phyloP scores from a whole-genome alignment of 2,797 vertebrate species.

The Pogoniulus pusillus region DNA sequence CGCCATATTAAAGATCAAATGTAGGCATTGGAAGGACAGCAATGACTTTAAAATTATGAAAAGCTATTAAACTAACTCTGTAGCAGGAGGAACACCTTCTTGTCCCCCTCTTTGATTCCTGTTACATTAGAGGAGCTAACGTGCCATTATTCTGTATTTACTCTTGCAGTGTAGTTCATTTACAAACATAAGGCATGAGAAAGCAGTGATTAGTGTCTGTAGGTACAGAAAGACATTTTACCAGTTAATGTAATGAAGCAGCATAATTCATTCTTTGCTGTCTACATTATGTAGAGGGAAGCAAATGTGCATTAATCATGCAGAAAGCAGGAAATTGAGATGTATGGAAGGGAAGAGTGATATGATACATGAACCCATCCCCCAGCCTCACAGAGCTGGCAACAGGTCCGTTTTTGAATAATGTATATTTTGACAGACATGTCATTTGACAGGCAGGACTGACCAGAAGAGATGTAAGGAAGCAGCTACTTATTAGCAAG shows the following conservation, averaged over 20 bases:
- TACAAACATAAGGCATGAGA: constrained; percentile 52
- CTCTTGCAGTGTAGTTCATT: constrained; percentile 54
- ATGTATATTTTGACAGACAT: constrained; percentile 45
- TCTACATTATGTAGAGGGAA: constrained; percentile 58
- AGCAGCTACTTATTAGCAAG: constrained; percentile 37
- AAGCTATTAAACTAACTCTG: constrained; percentile 46
- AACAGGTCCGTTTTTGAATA: constrained; percentile 57
- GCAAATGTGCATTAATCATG: constrained; percentile 66
- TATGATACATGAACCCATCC: constrained; percentile 49
- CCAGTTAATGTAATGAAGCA: constrained; percentile 69
- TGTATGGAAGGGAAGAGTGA: constrained; percentile 65
- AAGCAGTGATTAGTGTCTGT: constrained; percentile 36
- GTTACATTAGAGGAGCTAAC: constrained; percentile 28
- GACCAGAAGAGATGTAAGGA: constrained; percentile 45
- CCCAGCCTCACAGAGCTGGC: constrained; percentile 11
- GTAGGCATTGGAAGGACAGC: constrained; percentile 19
- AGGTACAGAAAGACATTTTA: constrained; percentile 57
- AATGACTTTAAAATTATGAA: constrained; percentile 34
- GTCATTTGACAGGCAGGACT: constrained; percentile 59
- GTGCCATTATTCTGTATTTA: constrained; percentile 62
- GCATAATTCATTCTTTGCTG: constrained; percentile 69
- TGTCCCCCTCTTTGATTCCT: constrained; percentile 45
- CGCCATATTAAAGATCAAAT: constrained; percentile 43
- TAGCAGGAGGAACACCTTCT: constrained; percentile 49
- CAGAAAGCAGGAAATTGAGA: constrained; percentile 69